Percentiles rank a stretch among this genome's conserved stretches.
Conservation (phyloP, 2,113 vertebrate genomes). For the Leuciscus idus region DNA sequence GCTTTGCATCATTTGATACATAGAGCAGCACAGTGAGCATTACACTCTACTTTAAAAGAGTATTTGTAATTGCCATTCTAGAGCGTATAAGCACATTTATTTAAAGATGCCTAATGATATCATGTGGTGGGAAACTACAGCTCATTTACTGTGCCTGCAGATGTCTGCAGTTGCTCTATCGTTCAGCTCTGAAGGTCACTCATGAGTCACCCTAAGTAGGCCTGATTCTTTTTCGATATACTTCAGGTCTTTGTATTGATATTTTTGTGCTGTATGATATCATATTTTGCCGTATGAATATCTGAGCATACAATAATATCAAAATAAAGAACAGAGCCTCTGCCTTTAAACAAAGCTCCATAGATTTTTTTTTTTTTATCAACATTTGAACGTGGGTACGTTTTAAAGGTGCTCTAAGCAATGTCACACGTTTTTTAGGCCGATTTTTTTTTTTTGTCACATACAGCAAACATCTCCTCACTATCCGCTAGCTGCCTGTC, state of each 20-base stretch:
- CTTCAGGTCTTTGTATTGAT: neutral
- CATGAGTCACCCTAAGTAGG: neutral
- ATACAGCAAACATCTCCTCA: too few relatives aligned
- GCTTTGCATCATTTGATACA: conserved; percentile 8
- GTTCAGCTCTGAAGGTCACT: neutral
- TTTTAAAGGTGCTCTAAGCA: too few relatives aligned
- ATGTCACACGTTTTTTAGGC: too few relatives aligned
- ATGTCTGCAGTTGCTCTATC: neutral
- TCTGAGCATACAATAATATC: too few relatives aligned
- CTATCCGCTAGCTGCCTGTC: too few relatives aligned
- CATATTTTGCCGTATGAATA: too few relatives aligned
- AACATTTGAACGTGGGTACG: too few relatives aligned
- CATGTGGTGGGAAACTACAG: conserved; percentile 13
- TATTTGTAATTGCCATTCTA: conserved; percentile 24
- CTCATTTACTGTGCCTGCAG: conserved; percentile 27
- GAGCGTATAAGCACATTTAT: conserved; percentile 22
- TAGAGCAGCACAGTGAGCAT: neutral
- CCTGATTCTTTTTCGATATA: neutral
- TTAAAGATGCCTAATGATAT: conserved; percentile 32
- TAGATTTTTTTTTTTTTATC: too few relatives aligned
- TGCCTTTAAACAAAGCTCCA: too few relatives aligned
- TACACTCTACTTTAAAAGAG: neutral
- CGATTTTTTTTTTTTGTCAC: too few relatives aligned
- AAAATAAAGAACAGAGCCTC: too few relatives aligned
- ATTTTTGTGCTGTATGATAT: neutral